Percentiles rank a stretch among this genome's conserved stretches.
Conservation (phyloP, 2,113 vertebrate genomes). For the Anseranas semipalmata region DNA sequence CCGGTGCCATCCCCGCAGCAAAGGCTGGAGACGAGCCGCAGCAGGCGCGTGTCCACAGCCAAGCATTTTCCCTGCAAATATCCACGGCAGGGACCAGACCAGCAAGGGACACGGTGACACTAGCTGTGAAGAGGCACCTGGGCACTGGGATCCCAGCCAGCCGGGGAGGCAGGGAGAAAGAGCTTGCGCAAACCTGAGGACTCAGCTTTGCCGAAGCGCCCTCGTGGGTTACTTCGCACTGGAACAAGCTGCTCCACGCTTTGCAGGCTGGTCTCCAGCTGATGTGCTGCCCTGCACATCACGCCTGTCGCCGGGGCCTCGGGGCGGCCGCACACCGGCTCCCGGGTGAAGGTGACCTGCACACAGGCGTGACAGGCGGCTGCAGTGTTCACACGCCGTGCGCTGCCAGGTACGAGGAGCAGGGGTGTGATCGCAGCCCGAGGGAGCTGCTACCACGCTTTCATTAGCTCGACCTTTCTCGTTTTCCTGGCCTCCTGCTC, state of each 20-base stretch:
- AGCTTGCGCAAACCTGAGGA: neutral
- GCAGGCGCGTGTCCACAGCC: neutral
- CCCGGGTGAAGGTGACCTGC: no score
- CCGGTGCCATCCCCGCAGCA: fast-evolving
- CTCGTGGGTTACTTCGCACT: neutral
- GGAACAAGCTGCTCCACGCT: neutral
- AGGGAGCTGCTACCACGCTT: neutral
- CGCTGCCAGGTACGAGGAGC: neutral
- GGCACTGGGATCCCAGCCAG: neutral
- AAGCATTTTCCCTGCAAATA: no score
- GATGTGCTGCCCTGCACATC: fast-evolving
- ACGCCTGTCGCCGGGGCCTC: neutral
- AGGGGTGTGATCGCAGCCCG: neutral
- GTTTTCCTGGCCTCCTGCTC: neutral
- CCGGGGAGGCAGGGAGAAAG: fast-evolving
- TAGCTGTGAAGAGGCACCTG: fast-evolving
- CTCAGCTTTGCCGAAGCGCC: fast-evolving
- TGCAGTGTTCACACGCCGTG: fast-evolving
- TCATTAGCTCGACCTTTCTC: neutral
- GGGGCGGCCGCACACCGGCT: neutral
- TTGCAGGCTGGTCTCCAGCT: neutral
- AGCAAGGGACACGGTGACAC: fast-evolving
- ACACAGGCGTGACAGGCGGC: neutral
- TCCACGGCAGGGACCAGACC: neutral
- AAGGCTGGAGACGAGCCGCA: neutral